Percentiles rank a stretch among this genome's conserved stretches.
phyloP scores from a whole-genome alignment of 1,140 invertebrate genomes.

The Drosophila sucinea region DNA sequence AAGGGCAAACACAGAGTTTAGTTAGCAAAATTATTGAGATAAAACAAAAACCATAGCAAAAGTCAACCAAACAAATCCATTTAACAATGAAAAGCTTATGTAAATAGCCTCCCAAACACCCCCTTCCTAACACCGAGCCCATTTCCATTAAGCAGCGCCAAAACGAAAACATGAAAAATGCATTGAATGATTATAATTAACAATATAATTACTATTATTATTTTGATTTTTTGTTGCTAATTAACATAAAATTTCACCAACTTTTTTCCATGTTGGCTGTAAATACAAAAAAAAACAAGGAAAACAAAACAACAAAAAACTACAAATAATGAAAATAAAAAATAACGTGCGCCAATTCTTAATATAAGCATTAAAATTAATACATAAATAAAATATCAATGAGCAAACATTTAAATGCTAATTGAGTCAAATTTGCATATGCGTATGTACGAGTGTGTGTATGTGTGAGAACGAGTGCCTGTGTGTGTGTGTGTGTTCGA shows the following conservation, averaged over 20 bases:
- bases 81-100: conserved; percentile 17
- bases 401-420: conserved; percentile 60
- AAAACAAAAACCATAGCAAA: conserved; percentile 62
- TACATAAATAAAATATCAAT: conserved; percentile 49
- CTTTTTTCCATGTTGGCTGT: conserved; percentile 39
- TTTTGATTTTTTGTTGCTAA: conserved; percentile 40
- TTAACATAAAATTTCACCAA: conserved; percentile 31
- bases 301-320: conserved; percentile 45
- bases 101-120: conserved; percentile 32
- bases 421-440: conserved; percentile 46
- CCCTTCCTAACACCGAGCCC: not conserved
- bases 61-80: conserved; percentile 63
- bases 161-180: conserved; percentile 18
- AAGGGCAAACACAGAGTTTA: conserved; percentile 56
- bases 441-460: conserved; percentile 2
- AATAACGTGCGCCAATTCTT: conserved; percentile 69
- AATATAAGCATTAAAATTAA: conserved; percentile 50
- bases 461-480: conserved; percentile 5
- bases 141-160: conserved; percentile 36
- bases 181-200: conserved; percentile 32
- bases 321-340: conserved; percentile 32
- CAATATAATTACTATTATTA: conserved; percentile 33
- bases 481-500: conserved; percentile 3
- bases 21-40: conserved; percentile 60
- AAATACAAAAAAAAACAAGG: conserved; percentile 69